phyloP scores from a whole-genome alignment of 2,797 vertebrate species.

The Odontamblyopus lacepedii region DNA sequence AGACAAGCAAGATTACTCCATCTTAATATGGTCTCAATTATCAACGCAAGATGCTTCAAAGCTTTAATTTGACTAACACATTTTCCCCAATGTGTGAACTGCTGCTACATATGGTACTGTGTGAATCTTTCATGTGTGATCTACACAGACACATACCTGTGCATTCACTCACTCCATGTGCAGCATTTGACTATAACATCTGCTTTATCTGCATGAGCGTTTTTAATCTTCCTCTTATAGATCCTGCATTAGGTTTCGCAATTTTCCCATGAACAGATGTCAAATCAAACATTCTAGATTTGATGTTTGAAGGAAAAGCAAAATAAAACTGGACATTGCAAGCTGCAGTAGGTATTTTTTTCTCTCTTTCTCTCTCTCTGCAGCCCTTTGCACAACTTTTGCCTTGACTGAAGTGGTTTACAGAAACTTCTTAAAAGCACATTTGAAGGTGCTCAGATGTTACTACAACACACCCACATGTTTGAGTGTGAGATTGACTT shows the following conservation, averaged over 20 bases:
- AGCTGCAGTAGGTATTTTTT: conserved; percentile 56
- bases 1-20: no score
- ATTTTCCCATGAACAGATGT: conserved; percentile 64
- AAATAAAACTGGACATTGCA: conserved; percentile 58
- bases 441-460: conserved; percentile 77
- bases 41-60: not conserved
- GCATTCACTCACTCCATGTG: conserved; percentile 13
- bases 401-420: conserved; percentile 73
- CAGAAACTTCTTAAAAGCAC: conserved; percentile 74
- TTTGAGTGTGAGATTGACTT: conserved; percentile 69
- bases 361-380: conserved; percentile 65
- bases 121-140: conserved; percentile 25
- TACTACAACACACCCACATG: conserved; percentile 74
- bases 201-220: conserved; percentile 60
- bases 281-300: conserved; percentile 51
- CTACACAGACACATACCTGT: conserved; percentile 23
- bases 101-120: not conserved
- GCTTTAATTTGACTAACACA: not conserved
- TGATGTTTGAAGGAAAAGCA: conserved; percentile 74
- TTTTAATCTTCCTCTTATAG: conserved; percentile 55
- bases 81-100: not conserved
- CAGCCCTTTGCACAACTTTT: conserved; percentile 72
- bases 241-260: conserved; percentile 63
- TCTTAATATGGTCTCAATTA: no score
- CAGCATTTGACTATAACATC: conserved; percentile 53